Base-by-base conservation (phyloP, 2,113 vertebrate genomes). In the Suncus etruscus region DNA sequence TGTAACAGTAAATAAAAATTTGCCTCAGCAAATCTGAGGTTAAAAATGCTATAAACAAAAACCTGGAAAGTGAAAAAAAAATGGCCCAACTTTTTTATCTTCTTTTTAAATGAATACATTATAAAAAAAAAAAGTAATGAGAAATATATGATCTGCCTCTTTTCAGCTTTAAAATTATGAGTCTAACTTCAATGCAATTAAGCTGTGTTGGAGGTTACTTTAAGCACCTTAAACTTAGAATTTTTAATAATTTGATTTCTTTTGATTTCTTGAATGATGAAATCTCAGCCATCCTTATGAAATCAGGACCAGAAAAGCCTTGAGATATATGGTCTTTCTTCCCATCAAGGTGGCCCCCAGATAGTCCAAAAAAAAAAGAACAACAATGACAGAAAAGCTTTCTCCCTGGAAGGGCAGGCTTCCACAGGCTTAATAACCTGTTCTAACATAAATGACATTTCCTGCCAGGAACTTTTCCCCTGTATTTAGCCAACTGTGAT, bases 91-190 rank as follows among this genome's bases (percentile, higher is more conserved):
- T 65, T 83, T 94, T 79, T 47, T 61, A 18, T 65, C 65, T 70
- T 45, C 76, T 92, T 87, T 87, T n/a, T 39, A 39, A 39, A 39
- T 39, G 39, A 39, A 86, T 32, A 48, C 22, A 78, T 61, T 87
- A 88, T 83, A 63, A 92, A 92, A 89, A 94, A 63, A 92, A 92
- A 89, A 94, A 94, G 61, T 90, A 94, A 87, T 77, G 72, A 93
- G 72, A 72, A 92, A 83, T 77, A 80, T 76, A 76, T 90, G 25
- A 80, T 72, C 20, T 47, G 47, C 78, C 51, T 81, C 75, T 61
- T 39, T 91, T 83, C 78, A 70, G 75, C 69, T 96, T 95, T 86
- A 72, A 84, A 70, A 73, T 45, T 73, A 18, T n/a, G 61, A 87
- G 58, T 95, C 45, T 61, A 72, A 31, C 31, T 74, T 80, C 61